Base-by-base conservation (phyloP, 2,888 invertebrate genomes). In the Phortica okadai region DNA sequence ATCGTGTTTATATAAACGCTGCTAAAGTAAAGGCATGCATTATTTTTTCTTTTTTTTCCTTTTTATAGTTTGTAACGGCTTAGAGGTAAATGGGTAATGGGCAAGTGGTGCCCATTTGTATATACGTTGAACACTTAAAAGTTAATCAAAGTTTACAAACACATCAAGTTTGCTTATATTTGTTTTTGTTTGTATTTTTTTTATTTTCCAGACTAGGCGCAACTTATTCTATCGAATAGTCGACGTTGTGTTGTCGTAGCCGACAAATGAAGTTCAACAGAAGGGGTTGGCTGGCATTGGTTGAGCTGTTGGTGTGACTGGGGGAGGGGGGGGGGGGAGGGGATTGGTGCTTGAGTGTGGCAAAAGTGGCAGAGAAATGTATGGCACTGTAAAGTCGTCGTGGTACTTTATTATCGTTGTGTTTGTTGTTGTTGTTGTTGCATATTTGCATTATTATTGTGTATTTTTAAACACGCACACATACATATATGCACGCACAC, bases 401-500 rank as follows among this genome's bases (percentile, higher is more conserved):
- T 6, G 59, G 10, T 59, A 21, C 16, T 50, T 50, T 59, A 59
- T 16, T 59, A 59, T 69, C 14, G 69, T 69, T 69, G n/a, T 45
- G 33, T 33, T 58, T 73, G 73, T 73, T 58, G 58, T 56, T 59
- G 73, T n/a, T 73, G 25, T 59, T 58, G 58, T 42, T 73, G 33
- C 58, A 41, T 56, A 41, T 67, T 50, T 50, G 50, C 50, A 41
- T n/a, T 72, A 21, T 4, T 85, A 81, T 85, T 84, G 79, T 76
- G 81, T 79, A 82, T 82, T 84, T 84, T 84, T 86, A 83, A 77
- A 80, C 79, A 79, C 72, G 67, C 67, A 74, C 64, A 74, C 50
- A 64, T 33, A 44, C 64, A 74, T 10, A 62, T 45, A 62, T 8
- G 21, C 21, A 21, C 41, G 10, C 69, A 67, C 42, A 67, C 2